Evolutionary conservation across 2,797 vertebrate genomes (phyloP), one percentile per base, ranked within the genome.

Genomic region (Enteromius radiatus): DNA sequence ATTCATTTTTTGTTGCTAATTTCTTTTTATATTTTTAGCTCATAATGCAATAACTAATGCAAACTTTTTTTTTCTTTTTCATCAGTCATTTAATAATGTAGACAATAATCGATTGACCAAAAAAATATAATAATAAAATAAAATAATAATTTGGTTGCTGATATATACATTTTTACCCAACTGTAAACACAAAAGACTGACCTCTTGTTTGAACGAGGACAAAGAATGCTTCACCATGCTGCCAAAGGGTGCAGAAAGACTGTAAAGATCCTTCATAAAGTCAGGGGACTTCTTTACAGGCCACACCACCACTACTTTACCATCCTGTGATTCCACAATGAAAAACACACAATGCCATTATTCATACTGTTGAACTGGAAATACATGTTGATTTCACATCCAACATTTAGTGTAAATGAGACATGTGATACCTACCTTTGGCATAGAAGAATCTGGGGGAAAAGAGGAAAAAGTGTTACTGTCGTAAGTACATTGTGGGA

Each of bases 301-400:
- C 71, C 85, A 85, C 14, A 91, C 61, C 73, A 85, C 49, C 36
- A 91, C 86, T 31, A 91, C 89, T 49, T 84, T 90, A 43, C 89
- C 59, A 31, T 85, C 76, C 89, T 88, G 63, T 43, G 23, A 52
- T 11, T 26, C 4, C 11, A n/a, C 15, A 68, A 15, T 28, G 2
- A 45, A 36, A 47, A 56, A 67, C 33, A 76, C 33, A 31, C 69
- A 33, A 4, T 38, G 61, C 31, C 47, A n/a, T 21, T 12, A 1
- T 5, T 19, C 43, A 80, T 77, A 54, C 43, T 54, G 11, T 21
- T 63, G n/a, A 76, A 63, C 14, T 33, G 3, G 5, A 64, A 78
- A 31, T 64, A 15, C 41, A 45, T 4, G 3, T 41, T 65, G 15
- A 64, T 45, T 21, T 47, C n/a, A 59, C 47, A 79, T 38, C 4